phyloP scores from a whole-genome alignment of 2,888 invertebrate genomes.

The Eupithecia abbreviata region DNA sequence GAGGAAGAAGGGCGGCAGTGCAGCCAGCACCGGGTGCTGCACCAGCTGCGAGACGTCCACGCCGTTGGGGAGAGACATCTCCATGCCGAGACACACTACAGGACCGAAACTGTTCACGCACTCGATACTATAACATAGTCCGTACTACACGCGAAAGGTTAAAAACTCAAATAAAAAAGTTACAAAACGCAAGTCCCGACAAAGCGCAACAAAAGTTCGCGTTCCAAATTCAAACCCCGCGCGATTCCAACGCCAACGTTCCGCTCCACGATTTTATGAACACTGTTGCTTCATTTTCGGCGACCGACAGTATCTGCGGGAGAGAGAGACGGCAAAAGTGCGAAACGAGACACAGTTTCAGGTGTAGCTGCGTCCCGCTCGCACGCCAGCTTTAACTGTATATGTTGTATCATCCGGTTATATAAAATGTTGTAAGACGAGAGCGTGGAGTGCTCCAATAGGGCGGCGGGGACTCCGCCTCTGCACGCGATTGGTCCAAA shows the following conservation, averaged over 20 bases:
- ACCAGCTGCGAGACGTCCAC: constrained; percentile 94
- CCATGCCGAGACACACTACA: constrained; percentile 57
- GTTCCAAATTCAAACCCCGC: constrained; percentile 39
- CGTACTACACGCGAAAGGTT: background rate
- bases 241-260: constrained; percentile 54
- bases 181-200: constrained; percentile 4
- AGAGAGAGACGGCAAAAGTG: constrained; percentile 64
- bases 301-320: constrained; percentile 68
- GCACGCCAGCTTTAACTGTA: constrained; percentile 79
- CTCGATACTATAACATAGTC: constrained; percentile 23
- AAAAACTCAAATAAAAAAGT: background rate
- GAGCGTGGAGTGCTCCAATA: constrained; percentile 67
- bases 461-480: constrained; percentile 63
- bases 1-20: constrained; percentile 93
- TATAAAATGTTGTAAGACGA: constrained; percentile 82
- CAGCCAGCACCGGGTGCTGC: constrained; percentile 93
- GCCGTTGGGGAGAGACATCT: constrained; percentile 93
- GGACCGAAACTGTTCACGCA: constrained; percentile 38
- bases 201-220: constrained; percentile 36
- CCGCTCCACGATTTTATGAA: constrained; percentile 67
- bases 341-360: constrained; percentile 78
- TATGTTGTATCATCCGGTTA: constrained; percentile 83
- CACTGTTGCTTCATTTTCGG: constrained; percentile 80
- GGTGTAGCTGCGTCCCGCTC: constrained; percentile 67
- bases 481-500: constrained; percentile 65